Evolutionary conservation across 2,797 vertebrate genomes (phyloP).

Genomic region (Borostomias antarcticus): DNA sequence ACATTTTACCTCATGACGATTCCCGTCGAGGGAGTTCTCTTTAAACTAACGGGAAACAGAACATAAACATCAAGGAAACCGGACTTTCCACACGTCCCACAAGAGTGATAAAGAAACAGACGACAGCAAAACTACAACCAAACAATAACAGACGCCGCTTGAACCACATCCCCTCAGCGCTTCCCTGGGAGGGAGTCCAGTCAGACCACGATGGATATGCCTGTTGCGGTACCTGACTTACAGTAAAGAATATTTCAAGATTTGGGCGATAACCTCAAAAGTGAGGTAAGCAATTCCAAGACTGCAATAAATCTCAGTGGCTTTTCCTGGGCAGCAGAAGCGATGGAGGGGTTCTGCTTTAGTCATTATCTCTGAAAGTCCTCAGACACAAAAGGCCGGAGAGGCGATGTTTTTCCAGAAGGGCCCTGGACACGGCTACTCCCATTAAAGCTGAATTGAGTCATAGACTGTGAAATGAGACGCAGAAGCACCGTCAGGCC

Average conservation of each 20-base stretch:
- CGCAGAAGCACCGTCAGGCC: slow-evolving; percentile 19
- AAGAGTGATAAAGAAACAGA: slow-evolving; percentile 7
- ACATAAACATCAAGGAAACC: slow-evolving; percentile 20
- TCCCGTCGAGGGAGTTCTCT: background rate
- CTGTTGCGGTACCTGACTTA: slow-evolving; percentile 7
- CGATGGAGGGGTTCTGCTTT: slow-evolving; percentile 11
- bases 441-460: slow-evolving; percentile 13
- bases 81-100: background rate
- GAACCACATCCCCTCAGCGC: slow-evolving; percentile 20
- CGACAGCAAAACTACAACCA: slow-evolving; percentile 12
- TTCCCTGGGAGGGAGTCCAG: background rate
- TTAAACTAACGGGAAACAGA: slow-evolving; percentile 13
- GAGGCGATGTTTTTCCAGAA: slow-evolving; percentile 2
- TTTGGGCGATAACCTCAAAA: slow-evolving; percentile 2
- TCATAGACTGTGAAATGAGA: slow-evolving; percentile 10
- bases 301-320: slow-evolving; percentile 3
- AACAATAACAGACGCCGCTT: slow-evolving; percentile 19
- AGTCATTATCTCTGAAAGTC: slow-evolving; percentile 15
- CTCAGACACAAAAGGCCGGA: background rate
- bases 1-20: background rate
- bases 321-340: slow-evolving; percentile 12
- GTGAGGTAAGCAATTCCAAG: slow-evolving; percentile 19
- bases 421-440: background rate
- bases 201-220: background rate
- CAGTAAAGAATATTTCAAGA: slow-evolving; percentile 12